Evolutionary conservation across 1,140 invertebrate genomes (phyloP).

Genomic region (Cotesia glomerata): DNA sequence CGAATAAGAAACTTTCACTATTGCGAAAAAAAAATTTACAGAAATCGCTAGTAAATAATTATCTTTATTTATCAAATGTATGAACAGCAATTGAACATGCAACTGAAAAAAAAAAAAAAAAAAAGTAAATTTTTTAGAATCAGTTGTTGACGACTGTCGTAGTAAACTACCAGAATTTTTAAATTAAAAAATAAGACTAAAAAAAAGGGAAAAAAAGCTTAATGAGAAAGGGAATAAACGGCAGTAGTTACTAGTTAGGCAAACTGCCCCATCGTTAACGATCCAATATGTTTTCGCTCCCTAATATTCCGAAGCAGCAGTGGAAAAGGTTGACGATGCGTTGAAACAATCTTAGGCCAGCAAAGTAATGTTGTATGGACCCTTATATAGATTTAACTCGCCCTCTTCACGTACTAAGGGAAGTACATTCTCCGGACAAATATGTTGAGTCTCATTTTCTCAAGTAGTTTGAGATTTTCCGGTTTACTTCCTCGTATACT

Average conservation of each 20-base stretch:
- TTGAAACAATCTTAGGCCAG: background rate
- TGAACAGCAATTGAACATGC: too few species aligned
- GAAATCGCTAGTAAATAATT: too few species aligned
- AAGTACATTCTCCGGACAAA: background rate
- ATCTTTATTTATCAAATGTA: too few species aligned
- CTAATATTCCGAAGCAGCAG: background rate
- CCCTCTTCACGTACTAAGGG: background rate
- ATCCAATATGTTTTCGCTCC: constrained; percentile 57
- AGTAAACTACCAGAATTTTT: too few species aligned
- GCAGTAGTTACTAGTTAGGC: constrained; percentile 49
- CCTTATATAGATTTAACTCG: background rate
- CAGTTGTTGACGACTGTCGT: too few species aligned
- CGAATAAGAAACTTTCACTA: too few species aligned
- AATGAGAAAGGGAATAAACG: constrained; percentile 15
- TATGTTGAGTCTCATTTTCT: constrained; percentile 30
- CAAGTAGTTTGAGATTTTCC: constrained; percentile 48
- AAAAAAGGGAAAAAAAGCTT: constrained; percentile 2
- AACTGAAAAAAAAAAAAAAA: too few species aligned
- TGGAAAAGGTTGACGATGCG: constrained; percentile 28
- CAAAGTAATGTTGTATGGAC: constrained; percentile 1
- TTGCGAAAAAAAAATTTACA: too few species aligned
- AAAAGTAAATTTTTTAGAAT: too few species aligned
- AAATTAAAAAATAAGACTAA: too few species aligned
- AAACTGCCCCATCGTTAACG: constrained; percentile 52
- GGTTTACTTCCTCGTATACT: background rate